These are phyloP conservation scores for Lepisosteus osseus DNA, from an alignment of 2,113 vertebrate genomes.

Conservation along the genomic window DNA sequence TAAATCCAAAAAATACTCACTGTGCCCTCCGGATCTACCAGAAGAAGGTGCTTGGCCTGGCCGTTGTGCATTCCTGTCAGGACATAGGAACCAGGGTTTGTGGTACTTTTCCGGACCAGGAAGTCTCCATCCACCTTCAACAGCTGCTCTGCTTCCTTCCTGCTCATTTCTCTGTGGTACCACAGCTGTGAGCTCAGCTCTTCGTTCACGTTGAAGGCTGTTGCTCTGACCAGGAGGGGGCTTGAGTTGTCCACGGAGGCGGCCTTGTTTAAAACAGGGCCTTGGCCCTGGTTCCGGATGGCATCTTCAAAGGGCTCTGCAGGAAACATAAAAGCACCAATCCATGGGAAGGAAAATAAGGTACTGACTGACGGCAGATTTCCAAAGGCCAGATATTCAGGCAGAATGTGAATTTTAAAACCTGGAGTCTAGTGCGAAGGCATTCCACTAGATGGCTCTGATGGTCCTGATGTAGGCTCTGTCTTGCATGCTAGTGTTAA, in stretches of 20 bases:
- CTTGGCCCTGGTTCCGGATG: conserved; percentile 71
- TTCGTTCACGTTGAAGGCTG: conserved; percentile 65
- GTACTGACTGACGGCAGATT: too few species aligned
- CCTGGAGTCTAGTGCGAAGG: too few species aligned
- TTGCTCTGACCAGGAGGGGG: conserved; percentile 69
- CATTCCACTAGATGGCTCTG: too few species aligned
- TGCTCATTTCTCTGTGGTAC: conserved; percentile 93
- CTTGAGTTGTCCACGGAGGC: conserved; percentile 77
- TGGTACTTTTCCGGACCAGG: conserved; percentile 91
- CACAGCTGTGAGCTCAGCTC: conserved; percentile 80
- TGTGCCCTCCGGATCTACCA: conserved; percentile 93
- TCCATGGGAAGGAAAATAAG: too few species aligned
- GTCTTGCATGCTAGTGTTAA: too few species aligned
- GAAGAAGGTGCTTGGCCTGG: conserved; percentile 87
- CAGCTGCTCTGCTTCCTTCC: conserved; percentile 87
- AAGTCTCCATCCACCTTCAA: conserved; percentile 88
- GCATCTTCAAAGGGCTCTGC: conserved; percentile 94
- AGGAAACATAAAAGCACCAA: conserved; percentile 8
- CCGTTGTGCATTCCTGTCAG: conserved; percentile 93
- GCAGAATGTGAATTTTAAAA: too few species aligned
- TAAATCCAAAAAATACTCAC: conserved; percentile 61
- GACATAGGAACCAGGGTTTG: conserved; percentile 89
- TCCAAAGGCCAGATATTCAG: too few species aligned
- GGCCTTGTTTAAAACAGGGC: conserved; percentile 67
- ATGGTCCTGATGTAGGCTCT: too few species aligned